These are phyloP conservation scores for Nicator chloris DNA, from an alignment of 2,113 vertebrate species.

Conservation along the genomic window DNA sequence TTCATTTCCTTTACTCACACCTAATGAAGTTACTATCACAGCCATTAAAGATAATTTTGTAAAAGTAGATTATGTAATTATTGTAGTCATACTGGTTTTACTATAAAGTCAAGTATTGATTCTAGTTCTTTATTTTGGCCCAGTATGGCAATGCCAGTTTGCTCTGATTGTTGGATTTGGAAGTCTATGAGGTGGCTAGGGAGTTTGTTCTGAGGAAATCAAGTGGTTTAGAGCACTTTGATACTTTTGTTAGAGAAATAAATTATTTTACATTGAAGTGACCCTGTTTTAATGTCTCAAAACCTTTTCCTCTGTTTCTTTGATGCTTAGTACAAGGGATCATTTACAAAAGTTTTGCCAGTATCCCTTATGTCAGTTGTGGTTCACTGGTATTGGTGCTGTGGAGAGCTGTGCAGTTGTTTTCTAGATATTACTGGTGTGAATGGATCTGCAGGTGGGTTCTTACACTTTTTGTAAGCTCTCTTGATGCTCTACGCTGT, in stretches of 20 bases:
- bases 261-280: not conserved
- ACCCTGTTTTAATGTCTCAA: not conserved
- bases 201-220: not conserved
- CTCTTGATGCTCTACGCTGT: not conserved
- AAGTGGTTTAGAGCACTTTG: not conserved
- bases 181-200: not conserved
- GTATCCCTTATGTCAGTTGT: not conserved
- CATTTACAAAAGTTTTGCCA: not conserved
- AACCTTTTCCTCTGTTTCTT: not conserved
- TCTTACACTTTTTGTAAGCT: not conserved
- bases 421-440: not conserved
- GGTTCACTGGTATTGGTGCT: not conserved
- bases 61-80: constrained; percentile 1
- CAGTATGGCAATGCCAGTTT: not conserved
- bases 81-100: not conserved
- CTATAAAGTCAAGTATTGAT: not conserved
- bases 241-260: not conserved
- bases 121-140: not conserved
- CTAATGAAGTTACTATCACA: constrained; percentile 40
- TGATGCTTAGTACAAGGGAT: not conserved
- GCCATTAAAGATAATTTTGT: constrained; percentile 13
- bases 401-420: not conserved
- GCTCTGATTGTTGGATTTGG: not conserved
- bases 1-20: constrained; percentile 17
- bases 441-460: not conserved